Base-by-base conservation (phyloP, 2,888 invertebrate genomes). In the Hecatera dysodea region DNA sequence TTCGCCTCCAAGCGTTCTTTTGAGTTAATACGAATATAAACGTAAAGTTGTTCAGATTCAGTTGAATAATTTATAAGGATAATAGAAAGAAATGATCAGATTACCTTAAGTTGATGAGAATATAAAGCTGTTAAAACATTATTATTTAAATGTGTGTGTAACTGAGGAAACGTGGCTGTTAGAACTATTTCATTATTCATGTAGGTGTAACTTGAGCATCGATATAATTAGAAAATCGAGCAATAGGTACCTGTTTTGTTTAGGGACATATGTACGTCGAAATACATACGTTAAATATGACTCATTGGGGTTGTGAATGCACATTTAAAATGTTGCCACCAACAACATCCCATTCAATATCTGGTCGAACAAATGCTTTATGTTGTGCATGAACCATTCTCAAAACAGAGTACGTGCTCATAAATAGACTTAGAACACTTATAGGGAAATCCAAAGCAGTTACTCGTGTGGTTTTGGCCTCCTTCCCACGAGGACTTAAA, bases 1-100 rank as follows among this genome's bases (percentile, higher is more conserved):
- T 81, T 82, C 66, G 70, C 69, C 63, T 82, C 66, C 75, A 74
- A 76, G 74, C 64, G 52, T 80, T 67, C 63, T 78, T 81, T 78
- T 72, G 67, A 78, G 69, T 77, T 78, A 72, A 67, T 76, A 72
- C 75, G 70, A 77, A 78, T 81, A 77, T 63, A 81, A 74, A 80
- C 68, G 72, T 77, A 65, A 86, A 81, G 71, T 86, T 79, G 72
- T 82, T 78, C 72, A 76, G 76, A 79, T 72, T 71, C 46, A 67
- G 46, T 85, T 86, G 83, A 86, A 86, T 86, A 80, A 82, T 85
- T 78, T 82, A 85, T 86, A 82, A 76, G 82, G 74, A 79, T 78
- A 80, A 85, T 84, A 78, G 70, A 78, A 83, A 73, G 81, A 79
- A 83, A 83, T 77, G 66, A 78, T 84, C 74, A 72, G 72, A 76